These are phyloP conservation scores for Clarias magur DNA, from an alignment of 2,113 vertebrate genomes.

Conservation along the genomic window DNA sequence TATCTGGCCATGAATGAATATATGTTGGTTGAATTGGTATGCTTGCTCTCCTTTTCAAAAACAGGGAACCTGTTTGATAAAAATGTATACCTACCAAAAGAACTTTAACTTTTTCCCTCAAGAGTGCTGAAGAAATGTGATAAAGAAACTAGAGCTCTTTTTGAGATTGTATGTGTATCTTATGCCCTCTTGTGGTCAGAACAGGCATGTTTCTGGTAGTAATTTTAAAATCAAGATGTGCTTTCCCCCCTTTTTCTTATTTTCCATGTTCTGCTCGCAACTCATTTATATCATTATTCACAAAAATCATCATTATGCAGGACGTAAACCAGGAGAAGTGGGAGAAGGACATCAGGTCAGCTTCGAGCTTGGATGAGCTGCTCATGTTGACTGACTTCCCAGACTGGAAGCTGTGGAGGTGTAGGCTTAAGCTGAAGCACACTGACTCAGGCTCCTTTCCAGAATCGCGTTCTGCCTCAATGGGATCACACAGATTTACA, in stretches of 20 bases:
- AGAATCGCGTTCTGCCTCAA: conserved; percentile 59
- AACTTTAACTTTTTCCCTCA: background rate
- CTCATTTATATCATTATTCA: background rate
- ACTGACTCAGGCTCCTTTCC: conserved; percentile 54
- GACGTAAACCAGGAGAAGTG: conserved; percentile 71
- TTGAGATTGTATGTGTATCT: background rate
- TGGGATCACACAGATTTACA: conserved; percentile 83
- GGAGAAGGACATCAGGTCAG: conserved; percentile 83
- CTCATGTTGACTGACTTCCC: conserved; percentile 87
- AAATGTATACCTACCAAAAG: background rate
- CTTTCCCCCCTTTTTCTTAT: background rate
- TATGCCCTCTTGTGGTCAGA: conserved; percentile 45
- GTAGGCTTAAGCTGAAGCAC: conserved; percentile 83
- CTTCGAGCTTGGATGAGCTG: conserved; percentile 88
- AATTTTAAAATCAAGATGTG: background rate
- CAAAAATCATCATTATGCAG: conserved; percentile 41
- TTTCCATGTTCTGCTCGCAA: background rate
- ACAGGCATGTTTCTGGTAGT: background rate
- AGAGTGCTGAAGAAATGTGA: background rate
- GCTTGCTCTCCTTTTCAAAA: background rate
- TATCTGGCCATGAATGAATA: background rate
- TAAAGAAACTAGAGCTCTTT: background rate
- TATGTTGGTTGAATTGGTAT: background rate
- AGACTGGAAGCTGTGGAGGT: conserved; percentile 95
- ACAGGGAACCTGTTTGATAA: background rate